These are phyloP conservation scores for Proterorhinus semilunaris DNA, from an alignment of 2,113 vertebrate species.

Conservation along the genomic window DNA sequence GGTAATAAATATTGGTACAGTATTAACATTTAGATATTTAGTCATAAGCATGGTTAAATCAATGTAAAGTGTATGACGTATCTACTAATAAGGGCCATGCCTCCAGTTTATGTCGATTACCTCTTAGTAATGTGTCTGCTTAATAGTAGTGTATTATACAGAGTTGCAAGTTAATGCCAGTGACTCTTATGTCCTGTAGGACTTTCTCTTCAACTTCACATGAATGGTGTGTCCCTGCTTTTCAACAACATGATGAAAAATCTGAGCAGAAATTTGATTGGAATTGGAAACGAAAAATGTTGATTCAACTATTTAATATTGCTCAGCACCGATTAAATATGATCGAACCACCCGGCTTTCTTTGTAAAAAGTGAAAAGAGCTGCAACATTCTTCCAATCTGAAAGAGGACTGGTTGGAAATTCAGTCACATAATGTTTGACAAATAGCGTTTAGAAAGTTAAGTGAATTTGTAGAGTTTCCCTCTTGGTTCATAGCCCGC, in stretches of 20 bases:
- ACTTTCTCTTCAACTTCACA: neutral
- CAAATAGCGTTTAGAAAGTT: constrained; percentile 17
- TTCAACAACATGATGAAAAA: constrained; percentile 1
- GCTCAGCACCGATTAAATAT: constrained; percentile 3
- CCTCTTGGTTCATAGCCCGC: constrained; percentile 13
- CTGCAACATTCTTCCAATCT: constrained; percentile 12
- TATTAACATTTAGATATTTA: too few species aligned
- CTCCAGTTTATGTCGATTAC: neutral
- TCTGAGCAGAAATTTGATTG: neutral
- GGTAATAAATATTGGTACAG: too few species aligned
- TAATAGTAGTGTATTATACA: neutral
- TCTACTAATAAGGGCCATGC: too few species aligned
- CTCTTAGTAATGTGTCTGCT: neutral
- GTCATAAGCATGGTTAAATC: too few species aligned
- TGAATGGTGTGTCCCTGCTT: neutral
- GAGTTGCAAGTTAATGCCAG: neutral
- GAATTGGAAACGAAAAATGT: neutral
- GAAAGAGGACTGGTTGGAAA: constrained; percentile 16
- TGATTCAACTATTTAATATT: neutral
- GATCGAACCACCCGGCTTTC: constrained; percentile 3
- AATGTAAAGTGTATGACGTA: too few species aligned
- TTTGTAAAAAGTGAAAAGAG: constrained; percentile 11
- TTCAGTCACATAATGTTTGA: constrained; percentile 6
- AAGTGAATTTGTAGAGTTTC: constrained; percentile 5
- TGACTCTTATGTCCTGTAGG: neutral